These are phyloP conservation scores for Melanocharis versteri DNA, from an alignment of 2,113 vertebrate species.

Conservation along the genomic window DNA sequence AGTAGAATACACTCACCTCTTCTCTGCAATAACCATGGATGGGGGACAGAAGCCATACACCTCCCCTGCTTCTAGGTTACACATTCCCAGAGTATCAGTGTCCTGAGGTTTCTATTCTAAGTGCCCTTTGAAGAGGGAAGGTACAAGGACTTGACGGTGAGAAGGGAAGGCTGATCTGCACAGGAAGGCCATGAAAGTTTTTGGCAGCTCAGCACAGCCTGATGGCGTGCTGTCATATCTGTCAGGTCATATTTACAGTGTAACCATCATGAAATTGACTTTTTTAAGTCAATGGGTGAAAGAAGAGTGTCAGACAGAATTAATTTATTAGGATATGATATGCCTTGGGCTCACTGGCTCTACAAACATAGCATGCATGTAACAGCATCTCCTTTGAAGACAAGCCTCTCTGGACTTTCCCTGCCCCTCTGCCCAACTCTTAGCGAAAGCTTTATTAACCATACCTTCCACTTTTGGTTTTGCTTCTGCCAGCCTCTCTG, in stretches of 20 bases:
- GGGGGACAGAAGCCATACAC: not conserved
- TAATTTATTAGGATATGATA: not conserved
- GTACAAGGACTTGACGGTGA: not conserved
- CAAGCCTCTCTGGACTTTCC: not conserved
- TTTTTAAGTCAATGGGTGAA: not conserved
- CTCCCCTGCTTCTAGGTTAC: not conserved
- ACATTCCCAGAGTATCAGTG: not conserved
- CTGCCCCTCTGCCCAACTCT: not conserved
- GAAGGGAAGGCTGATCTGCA: not conserved
- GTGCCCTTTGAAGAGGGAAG: not conserved
- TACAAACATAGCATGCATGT: not conserved
- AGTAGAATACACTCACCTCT: not conserved
- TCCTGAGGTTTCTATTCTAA: not conserved
- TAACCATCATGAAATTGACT: not conserved
- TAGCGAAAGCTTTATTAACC: not conserved
- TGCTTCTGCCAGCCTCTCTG: slow-evolving; percentile 86
- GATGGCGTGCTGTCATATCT: not conserved
- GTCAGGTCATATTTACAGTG: not conserved
- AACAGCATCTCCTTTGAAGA: not conserved
- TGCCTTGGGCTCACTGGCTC: not conserved
- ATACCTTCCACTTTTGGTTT: slow-evolving; percentile 93
- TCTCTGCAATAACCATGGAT: not conserved
- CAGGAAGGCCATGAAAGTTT: not conserved
- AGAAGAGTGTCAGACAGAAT: not conserved
- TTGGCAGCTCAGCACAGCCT: not conserved